Conservation (phyloP, 2,888 invertebrate species). For the Agrotis clavis region DNA sequence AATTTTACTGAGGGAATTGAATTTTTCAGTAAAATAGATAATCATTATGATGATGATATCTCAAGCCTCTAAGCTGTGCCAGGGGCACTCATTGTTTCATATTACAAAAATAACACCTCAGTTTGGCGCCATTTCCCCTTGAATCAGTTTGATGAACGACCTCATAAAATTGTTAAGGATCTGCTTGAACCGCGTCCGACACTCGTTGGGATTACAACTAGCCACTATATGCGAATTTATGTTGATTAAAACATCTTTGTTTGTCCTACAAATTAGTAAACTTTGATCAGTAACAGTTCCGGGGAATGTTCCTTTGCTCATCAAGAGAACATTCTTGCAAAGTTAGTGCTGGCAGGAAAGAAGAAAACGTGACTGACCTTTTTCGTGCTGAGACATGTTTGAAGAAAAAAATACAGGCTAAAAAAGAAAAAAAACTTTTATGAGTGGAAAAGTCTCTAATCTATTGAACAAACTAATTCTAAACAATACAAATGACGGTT, state of each 20-base stretch:
- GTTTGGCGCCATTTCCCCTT: conserved; percentile 56
- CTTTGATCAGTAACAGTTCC: not conserved
- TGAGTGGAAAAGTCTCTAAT: too few species aligned
- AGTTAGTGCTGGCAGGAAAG: not conserved
- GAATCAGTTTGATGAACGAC: conserved; percentile 69
- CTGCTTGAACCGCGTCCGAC: conserved; percentile 68
- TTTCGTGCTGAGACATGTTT: not conserved
- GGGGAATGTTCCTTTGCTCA: not conserved
- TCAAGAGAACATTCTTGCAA: not conserved
- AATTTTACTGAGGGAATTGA: too few species aligned
- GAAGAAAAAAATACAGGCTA: too few species aligned
- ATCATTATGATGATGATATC: not conserved
- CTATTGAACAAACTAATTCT: not conserved
- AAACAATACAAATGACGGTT: not conserved
- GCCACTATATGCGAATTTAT: conserved; percentile 66
- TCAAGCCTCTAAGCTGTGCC: not conserved
- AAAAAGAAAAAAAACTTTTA: not conserved
- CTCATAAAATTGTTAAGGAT: conserved; percentile 76
- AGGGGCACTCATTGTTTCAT: not conserved
- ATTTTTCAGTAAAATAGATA: too few species aligned
- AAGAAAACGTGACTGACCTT: not conserved
- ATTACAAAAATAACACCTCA: conserved; percentile 31
- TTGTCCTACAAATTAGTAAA: conserved; percentile 18
- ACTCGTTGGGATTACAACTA: conserved; percentile 64
- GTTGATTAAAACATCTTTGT: conserved; percentile 73